Percentiles rank a stretch among this genome's conserved stretches.
Conservation (phyloP, 2,888 invertebrate genomes). For the Pseudolycoriella hygida region DNA sequence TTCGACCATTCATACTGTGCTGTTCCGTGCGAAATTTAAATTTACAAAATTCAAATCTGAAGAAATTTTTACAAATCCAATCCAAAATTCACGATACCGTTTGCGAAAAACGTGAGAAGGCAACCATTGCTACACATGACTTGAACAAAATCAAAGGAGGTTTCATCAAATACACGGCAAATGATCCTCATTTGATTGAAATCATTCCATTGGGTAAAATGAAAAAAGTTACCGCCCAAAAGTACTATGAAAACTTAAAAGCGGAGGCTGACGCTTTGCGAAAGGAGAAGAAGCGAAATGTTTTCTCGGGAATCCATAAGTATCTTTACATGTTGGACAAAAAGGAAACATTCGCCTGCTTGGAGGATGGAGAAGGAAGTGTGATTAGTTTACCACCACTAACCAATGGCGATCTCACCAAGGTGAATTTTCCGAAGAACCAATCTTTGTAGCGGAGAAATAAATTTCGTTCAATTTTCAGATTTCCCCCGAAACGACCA, state of each 20-base stretch:
- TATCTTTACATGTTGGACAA: constrained; percentile 64
- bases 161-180: constrained; percentile 48
- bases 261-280: constrained; percentile 62
- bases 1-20: constrained; percentile 54
- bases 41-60: constrained; percentile 45
- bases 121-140: constrained; percentile 76
- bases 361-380: constrained; percentile 41
- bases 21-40: constrained; percentile 48
- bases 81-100: constrained; percentile 57
- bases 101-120: constrained; percentile 58
- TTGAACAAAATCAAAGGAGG: constrained; percentile 35
- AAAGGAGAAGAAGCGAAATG: constrained; percentile 68
- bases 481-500: constrained; percentile 47
- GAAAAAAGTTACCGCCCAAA: constrained; percentile 42
- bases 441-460: not conserved
- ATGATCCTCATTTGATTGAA: constrained; percentile 39
- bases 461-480: constrained; percentile 18
- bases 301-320: constrained; percentile 68
- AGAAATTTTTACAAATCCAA: constrained; percentile 63
- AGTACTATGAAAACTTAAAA: constrained; percentile 48
- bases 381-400: constrained; percentile 77
- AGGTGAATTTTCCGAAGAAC: constrained; percentile 41
- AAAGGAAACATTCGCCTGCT: constrained; percentile 52
- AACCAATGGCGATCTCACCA: constrained; percentile 65
- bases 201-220: constrained; percentile 47